Percentiles rank a stretch among this genome's conserved stretches.
Conservation (phyloP, 1,140 invertebrate species). For the honey bee (Apis mellifera) region Amel_HAv3.1 CM009945.2:4570001-4570500, state of each 20-base stretch:
- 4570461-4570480: background rate
- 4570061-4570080: constrained; percentile 73
- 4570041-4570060: constrained; percentile 81
- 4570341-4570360: background rate
- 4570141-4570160: constrained; percentile 75
- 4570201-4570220: constrained; percentile 74
- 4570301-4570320: background rate
- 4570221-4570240: too few species aligned
- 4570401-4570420: background rate
- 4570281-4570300: constrained; percentile 50
- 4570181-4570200: constrained; percentile 73
- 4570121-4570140: constrained; percentile 82
- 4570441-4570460: constrained; percentile 1
- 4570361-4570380: background rate
- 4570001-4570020: constrained; percentile 85
- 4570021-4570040: constrained; percentile 83
- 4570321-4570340: constrained; percentile 24
- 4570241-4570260: constrained; percentile 7
- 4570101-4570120: constrained; percentile 78
- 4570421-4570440: background rate
- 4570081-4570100: constrained; percentile 80
- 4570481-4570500: constrained; percentile 42
- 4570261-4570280: constrained; percentile 45
- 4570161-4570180: constrained; percentile 75
- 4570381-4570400: too few species aligned